Evolutionary conservation across 2,888 invertebrate genomes (phyloP), one percentile per base, ranked within the genome.

Genomic region (Ochropleura leucogaster): DNA sequence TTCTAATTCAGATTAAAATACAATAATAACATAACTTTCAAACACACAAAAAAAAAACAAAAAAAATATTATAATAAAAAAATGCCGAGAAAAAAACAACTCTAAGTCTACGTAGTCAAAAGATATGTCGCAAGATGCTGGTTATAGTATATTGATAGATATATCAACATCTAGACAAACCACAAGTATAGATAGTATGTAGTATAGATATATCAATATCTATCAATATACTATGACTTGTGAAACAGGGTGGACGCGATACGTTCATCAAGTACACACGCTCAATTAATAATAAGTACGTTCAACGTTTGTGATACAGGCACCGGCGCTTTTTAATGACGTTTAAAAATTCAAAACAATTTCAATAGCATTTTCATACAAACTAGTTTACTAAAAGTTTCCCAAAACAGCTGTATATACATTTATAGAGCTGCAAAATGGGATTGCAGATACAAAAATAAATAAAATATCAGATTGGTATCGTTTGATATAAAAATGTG

Each of bases 331-430:
- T 83, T 76, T 71, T 67, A 84, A 69, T 84, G 66, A 82, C 68
- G 14, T 55, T 65, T 84, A 64, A 84, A 82, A 68, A 84, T 80
- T 82, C 84, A 82, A 68, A 83, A 67, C 80, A 72, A 72, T 76
- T 72, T 71, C 60, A 20, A 57, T 57, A 47, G 49, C 74, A 55
- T 79, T 71, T 83, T 68, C 68, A 68, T 57, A 60, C 64, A 62
- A 63, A 83, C 81, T 74, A 75, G 81, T 63, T 71, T 53, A 68
- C 47, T 70, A 62, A 79, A 83, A 62, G 60, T 75, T 66, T 55
- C n/a, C 12, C 40, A 64, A 68, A 60, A 64, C n/a, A 78, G 6
- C 51, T 51, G 40, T 49, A 64, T 70, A 40, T 57, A 66, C 47
- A 51, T 53, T 65, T 47, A 68, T 68, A 12, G 30, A 62, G 14